Base-by-base conservation (phyloP, 2,888 invertebrate genomes). In the Lasioglossum pauxillum region DNA sequence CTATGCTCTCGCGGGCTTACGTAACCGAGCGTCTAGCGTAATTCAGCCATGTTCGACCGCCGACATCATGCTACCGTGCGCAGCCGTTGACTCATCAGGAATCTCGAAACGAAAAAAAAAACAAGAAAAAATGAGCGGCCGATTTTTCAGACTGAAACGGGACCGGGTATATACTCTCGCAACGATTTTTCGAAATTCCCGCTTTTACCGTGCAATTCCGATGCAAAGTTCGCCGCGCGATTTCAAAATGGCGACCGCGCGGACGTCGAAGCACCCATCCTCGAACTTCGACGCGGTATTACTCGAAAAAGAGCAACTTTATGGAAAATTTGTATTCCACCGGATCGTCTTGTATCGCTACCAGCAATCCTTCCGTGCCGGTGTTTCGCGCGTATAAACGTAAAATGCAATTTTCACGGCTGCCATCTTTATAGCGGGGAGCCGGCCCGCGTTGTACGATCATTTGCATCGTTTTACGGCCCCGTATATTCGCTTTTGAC, bases 391-490 rank as follows among this genome's bases (percentile, higher is more conserved):
- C 44, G 80, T 38, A 67, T 53, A n/a, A 69, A 57, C 76, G 27
- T 75, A 71, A 78, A 78, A 35, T 60, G 78, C 46, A 41, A 41
- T 83, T 78, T 74, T 60, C 84, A 41, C 41, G 16, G 31, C 14
- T 14, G 60, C 60, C 60, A 60, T 60, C 60, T 78, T 84, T 60
- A 44, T 72, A 49, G 75, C 84, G 53, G 60, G 75, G 71, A 84
- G 78, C 78, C 53, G 23, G 53, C 53, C 64, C 75, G 75, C 71
- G 77, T 75, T 79, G 41, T 77, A 78, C 78, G 78, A 72, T 57
- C 82, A 77, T 76, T 78, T 85, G 57, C 81, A 77, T 82, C 88
- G 78, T 84, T 85, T 84, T 85, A 85, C 75, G 72, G 38, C 72
- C 67, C 64, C 75, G 78, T 85, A 85, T 79, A 84, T 85, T 44